phyloP scores from a whole-genome alignment of 2,888 invertebrate species.

The Heliconius hortense region DNA sequence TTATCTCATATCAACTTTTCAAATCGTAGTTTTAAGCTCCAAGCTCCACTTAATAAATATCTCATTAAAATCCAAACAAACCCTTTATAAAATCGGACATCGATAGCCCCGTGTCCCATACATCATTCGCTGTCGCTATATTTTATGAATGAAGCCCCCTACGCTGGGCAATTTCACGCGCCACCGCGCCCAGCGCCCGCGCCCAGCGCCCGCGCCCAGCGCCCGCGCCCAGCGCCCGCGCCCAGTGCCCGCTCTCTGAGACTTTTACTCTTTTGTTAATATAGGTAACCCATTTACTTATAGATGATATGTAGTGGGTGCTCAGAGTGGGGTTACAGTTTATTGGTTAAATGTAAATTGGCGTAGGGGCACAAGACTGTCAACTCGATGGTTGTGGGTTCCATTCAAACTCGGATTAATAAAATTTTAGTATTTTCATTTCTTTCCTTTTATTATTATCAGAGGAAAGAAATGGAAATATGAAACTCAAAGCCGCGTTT shows the following conservation, averaged over 20 bases:
- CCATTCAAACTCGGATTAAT: background rate
- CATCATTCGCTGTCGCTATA: conserved; percentile 47
- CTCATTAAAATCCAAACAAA: conserved; percentile 20
- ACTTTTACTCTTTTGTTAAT: conserved; percentile 21
- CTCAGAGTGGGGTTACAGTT: background rate
- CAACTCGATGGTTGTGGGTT: background rate
- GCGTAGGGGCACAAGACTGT: too few relatives aligned
- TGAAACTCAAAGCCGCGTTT: too few relatives aligned
- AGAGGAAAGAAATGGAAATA: too few relatives aligned
- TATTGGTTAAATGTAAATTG: background rate
- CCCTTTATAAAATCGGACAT: conserved; percentile 28
- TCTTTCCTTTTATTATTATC: background rate
- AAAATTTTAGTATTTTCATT: background rate
- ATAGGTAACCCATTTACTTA: conserved; percentile 12
- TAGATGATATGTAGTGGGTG: background rate
- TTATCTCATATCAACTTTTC: background rate
- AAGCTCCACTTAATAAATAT: background rate
- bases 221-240: conserved; percentile 44
- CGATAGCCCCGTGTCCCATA: conserved; percentile 42
- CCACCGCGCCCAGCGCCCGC: conserved; percentile 45
- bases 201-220: conserved; percentile 36
- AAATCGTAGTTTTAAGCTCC: background rate
- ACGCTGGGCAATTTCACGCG: conserved; percentile 50
- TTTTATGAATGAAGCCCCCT: conserved; percentile 47
- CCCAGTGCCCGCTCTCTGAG: conserved; percentile 27